A percentile compares a stretch with the other conserved stretches of the same genome.
phyloP scores from a whole-genome alignment of 2,797 vertebrate genomes.

The Arnoldichthys spilopterus region DNA sequence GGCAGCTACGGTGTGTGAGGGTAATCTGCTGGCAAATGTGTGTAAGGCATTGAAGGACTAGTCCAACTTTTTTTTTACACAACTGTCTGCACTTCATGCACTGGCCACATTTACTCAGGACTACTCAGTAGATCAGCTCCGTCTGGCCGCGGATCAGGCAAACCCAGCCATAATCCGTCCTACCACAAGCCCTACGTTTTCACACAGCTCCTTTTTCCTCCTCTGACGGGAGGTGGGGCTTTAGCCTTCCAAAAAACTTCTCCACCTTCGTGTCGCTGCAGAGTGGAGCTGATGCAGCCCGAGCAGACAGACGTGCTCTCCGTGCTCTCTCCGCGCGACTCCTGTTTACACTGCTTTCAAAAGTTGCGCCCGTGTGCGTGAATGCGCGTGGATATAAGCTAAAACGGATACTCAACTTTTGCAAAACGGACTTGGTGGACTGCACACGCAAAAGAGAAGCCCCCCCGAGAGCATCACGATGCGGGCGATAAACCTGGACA shows the following conservation, averaged over 20 bases:
- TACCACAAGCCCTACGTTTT: constrained; percentile 3
- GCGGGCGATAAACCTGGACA: constrained; percentile 82
- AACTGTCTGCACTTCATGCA: too few species aligned
- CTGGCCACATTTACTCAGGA: too few species aligned
- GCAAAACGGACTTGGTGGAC: constrained; percentile 27
- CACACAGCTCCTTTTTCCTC: constrained; percentile 27
- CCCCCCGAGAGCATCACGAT: constrained; percentile 55
- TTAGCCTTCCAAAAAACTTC: constrained; percentile 67
- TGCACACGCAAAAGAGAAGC: not conserved
- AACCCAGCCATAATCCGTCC: not conserved
- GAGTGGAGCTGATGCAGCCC: constrained; percentile 42
- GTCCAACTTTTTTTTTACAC: too few species aligned
- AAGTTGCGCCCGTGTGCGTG: not conserved
- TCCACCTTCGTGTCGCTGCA: constrained; percentile 38
- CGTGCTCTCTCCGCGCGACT: not conserved
- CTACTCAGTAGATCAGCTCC: too few species aligned
- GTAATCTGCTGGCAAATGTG: too few species aligned
- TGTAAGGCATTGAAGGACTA: too few species aligned
- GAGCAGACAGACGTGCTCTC: constrained; percentile 2
- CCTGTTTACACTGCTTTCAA: too few species aligned
- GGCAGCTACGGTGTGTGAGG: too few species aligned
- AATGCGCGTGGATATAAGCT: constrained; percentile 37
- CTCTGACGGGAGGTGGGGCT: constrained; percentile 77
- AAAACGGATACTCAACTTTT: constrained; percentile 3
- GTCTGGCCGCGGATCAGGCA: too few species aligned